Base-by-base conservation (phyloP, 2,797 vertebrate genomes). In the Chaunax sp. region DNA sequence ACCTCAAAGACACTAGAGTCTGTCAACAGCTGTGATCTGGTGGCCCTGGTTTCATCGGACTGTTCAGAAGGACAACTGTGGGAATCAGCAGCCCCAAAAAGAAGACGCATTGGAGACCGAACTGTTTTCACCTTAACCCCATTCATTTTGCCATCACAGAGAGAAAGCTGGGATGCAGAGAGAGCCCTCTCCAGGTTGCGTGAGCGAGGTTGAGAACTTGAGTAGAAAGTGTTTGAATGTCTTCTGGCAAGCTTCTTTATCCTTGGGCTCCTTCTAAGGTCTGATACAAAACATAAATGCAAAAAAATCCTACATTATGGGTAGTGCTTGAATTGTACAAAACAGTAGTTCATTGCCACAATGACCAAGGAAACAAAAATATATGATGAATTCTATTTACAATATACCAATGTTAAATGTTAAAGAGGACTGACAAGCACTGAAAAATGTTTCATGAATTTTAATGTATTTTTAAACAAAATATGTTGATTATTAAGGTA, bases 201-300 rank as follows among this genome's bases (percentile, higher is more conserved):
- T 20, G 95, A 95, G 53, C 87, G 90, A 13, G 90, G 86, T 43
- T 95, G 95, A 61, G 94, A 87, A 37, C 81, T 77, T 18, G 95
- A 94, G 82, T 92, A 96, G 82, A 96, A 97, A 38, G 83, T 84
- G 57, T 70, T 92, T 4, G 95, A 98, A 78, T 91, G 80, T 54
- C 93, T 93, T 74, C 94, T 92, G 5, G 87, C 89, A 18, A 96
- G 80, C 5, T 91, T 94, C 89, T 96, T 96, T 82, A 98, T 93
- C 65, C 96, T 94, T 35, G 97, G 97, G 65, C 97, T 99, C 80
- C 96, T 95, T 76, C 97, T 94, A 52, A 98, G 78, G 62, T 91
- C 93, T 91, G 81, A 45, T 45, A 79, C 41, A 57, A 59, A 75
- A 69, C 23, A 67, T n/a, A 51, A 57, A n/a, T 3, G 65, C 7